Conservation (phyloP, 2,888 invertebrate genomes). For the Andrena haemorrhoa region DNA sequence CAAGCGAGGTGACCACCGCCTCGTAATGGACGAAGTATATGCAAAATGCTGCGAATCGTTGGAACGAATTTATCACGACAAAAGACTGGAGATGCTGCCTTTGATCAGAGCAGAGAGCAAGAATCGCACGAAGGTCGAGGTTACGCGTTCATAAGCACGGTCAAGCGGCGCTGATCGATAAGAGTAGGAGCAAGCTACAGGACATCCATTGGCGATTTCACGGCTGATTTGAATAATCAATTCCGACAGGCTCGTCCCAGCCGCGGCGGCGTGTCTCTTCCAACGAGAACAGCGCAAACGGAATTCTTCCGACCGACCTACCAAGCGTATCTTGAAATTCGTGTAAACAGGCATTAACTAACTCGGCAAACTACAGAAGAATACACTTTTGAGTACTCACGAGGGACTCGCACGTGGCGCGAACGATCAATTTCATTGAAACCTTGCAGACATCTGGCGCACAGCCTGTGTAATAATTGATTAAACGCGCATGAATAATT, state of each 20-base stretch:
- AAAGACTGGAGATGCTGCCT: constrained; percentile 10
- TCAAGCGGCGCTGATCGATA: constrained; percentile 64
- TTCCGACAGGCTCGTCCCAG: neutral
- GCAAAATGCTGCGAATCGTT: neutral
- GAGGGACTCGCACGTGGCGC: too few relatives aligned
- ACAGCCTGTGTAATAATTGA: too few relatives aligned
- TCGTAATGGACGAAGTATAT: too few relatives aligned
- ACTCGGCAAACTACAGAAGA: too few relatives aligned
- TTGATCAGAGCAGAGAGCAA: constrained; percentile 28
- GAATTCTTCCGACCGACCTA: neutral
- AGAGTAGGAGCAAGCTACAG: constrained; percentile 24
- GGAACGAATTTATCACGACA: neutral
- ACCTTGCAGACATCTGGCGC: too few relatives aligned
- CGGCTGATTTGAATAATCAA: constrained; percentile 38
- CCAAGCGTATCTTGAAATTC: neutral
- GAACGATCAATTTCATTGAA: too few relatives aligned
- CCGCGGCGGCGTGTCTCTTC: neutral
- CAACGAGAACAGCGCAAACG: neutral
- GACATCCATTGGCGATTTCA: constrained; percentile 36
- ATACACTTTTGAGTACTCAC: too few relatives aligned
- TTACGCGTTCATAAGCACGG: constrained; percentile 55
- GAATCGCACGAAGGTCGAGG: constrained; percentile 64
- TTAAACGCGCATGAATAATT: too few relatives aligned
- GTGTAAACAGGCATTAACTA: too few relatives aligned
- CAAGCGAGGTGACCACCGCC: too few relatives aligned